phyloP scores from a whole-genome alignment of 2,113 vertebrate genomes.

The Pterocles burchelli region DNA sequence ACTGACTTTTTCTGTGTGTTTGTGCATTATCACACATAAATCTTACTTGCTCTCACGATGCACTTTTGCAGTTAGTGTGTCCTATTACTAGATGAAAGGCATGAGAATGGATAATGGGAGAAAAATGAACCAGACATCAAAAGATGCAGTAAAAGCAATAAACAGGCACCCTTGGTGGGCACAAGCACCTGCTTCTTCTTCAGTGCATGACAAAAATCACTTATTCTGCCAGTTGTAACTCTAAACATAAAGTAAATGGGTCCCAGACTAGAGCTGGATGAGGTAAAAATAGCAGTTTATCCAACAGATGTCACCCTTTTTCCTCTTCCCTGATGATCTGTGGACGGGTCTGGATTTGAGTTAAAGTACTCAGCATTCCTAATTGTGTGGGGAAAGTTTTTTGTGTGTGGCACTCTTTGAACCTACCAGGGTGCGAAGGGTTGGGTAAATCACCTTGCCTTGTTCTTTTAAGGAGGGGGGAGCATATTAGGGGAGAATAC shows the following conservation, averaged over 20 bases:
- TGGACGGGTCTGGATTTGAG: neutral
- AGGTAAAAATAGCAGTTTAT: neutral
- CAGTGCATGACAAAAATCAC: slow-evolving; percentile 4
- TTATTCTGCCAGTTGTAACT: neutral
- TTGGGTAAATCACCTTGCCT: neutral
- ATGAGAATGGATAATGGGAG: neutral
- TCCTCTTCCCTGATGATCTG: neutral
- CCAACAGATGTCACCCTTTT: neutral
- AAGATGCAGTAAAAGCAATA: slow-evolving; percentile 8
- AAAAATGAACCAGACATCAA: neutral
- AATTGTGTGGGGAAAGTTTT: neutral
- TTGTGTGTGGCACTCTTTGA: neutral
- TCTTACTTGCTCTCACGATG: neutral
- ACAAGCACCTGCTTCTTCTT: slow-evolving; percentile 23
- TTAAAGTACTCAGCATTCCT: neutral
- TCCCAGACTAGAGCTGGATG: neutral
- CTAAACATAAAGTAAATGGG: neutral
- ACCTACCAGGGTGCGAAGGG: neutral
- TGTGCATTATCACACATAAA: neutral
- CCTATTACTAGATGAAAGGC: neutral
- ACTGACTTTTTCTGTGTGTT: neutral
- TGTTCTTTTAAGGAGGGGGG: neutral
- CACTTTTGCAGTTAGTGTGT: neutral
- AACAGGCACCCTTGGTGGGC: neutral
- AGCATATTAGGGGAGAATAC: neutral